A percentile compares a stretch with the other conserved stretches of the same genome.
Conservation (phyloP, 1,140 invertebrate species). For the Babylonia areolata region DNA sequence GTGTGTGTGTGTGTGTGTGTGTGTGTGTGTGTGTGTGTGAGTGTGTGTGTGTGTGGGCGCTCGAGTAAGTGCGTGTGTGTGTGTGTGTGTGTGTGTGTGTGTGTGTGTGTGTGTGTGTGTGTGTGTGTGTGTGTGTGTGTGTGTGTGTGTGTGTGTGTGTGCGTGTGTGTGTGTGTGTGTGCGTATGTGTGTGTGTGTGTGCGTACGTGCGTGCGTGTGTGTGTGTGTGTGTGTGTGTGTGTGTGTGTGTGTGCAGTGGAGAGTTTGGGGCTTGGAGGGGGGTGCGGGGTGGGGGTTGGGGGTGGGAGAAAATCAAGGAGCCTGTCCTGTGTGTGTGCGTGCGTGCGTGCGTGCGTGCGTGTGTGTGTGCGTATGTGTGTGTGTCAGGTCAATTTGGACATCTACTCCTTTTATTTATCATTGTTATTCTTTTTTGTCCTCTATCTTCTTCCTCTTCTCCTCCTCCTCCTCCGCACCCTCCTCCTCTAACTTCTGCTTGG, state of each 20-base stretch:
- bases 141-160: not conserved
- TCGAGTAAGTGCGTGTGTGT: not conserved
- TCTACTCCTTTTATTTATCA: no score
- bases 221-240: slow-evolving; percentile 11
- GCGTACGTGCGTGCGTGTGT: not conserved
- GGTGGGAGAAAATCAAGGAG: no score
- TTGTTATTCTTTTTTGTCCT: no score
- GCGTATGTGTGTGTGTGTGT: slow-evolving; percentile 3
- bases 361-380: no score
- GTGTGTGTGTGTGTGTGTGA: slow-evolving; percentile 1
- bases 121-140: not conserved
- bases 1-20: not conserved
- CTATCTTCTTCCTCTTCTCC: no score
- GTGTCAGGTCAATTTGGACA: no score
- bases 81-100: slow-evolving; percentile 6
- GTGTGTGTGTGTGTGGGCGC: not conserved
- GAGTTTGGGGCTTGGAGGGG: no score
- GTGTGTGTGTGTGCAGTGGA: not conserved
- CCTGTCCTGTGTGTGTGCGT: no score
- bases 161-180: slow-evolving; percentile 2
- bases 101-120: slow-evolving; percentile 6
- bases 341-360: no score
- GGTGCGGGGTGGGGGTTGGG: no score
- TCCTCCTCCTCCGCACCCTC: no score
- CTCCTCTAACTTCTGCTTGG: no score